Conservation (phyloP, 2,888 invertebrate genomes). For the Melipona bicolor region DNA sequence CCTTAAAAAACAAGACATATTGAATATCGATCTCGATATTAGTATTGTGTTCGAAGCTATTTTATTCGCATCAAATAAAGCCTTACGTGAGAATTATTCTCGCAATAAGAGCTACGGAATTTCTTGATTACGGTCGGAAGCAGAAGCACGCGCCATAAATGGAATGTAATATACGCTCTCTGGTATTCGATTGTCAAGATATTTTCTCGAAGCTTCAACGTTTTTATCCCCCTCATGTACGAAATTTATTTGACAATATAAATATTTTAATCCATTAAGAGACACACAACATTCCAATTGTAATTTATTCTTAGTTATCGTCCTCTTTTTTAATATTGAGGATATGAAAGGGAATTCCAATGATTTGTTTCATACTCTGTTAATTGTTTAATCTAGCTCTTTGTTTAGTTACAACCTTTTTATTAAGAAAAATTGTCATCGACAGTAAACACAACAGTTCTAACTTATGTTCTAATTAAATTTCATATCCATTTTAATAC, state of each 20-base stretch:
- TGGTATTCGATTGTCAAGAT: conserved; percentile 72
- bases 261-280: not conserved
- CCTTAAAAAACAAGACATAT: not conserved
- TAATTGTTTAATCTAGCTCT: not conserved
- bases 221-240: not conserved
- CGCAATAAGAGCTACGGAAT: conserved; percentile 75
- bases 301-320: not conserved
- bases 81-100: conserved; percentile 25
- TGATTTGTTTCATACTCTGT: not conserved
- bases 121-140: conserved; percentile 78
- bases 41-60: conserved; percentile 18
- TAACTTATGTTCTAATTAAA: not conserved
- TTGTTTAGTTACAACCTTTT: no score
- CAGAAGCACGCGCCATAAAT: conserved; percentile 63
- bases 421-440: not conserved
- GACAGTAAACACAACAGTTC: no score
- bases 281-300: not conserved
- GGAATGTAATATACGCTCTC: conserved; percentile 79
- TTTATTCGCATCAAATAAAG: conserved; percentile 44
- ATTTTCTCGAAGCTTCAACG: conserved; percentile 45
- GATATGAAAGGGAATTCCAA: not conserved
- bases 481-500: not conserved
- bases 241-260: not conserved
- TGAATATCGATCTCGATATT: conserved; percentile 23
- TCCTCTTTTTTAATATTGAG: not conserved